phyloP scores from a whole-genome alignment of 2,113 vertebrate genomes.

The Myotis yumanensis region DNA sequence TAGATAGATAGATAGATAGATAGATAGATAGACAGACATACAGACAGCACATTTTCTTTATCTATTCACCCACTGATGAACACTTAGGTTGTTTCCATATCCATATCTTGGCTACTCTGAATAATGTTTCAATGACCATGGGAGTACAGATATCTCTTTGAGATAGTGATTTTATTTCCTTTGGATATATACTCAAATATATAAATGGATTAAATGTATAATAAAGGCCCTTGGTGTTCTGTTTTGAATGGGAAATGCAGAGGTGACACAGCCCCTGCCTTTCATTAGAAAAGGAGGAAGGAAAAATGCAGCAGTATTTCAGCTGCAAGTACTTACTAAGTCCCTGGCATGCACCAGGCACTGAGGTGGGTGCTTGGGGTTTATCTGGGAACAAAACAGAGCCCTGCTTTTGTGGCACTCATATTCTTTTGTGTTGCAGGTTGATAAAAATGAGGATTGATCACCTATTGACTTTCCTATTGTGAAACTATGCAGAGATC shows the following conservation, averaged over 20 bases:
- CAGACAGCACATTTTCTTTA: neutral
- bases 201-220: neutral
- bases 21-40: too few relatives aligned
- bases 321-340: neutral
- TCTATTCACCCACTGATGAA: neutral
- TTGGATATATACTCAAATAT: neutral
- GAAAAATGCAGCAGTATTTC: neutral
- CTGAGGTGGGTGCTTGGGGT: neutral
- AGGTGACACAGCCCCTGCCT: neutral
- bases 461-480: neutral
- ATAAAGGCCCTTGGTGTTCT: neutral
- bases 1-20: neutral
- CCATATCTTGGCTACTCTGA: neutral
- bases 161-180: neutral
- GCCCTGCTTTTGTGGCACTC: neutral
- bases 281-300: neutral
- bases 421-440: neutral
- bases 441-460: neutral
- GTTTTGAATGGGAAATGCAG: neutral
- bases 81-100: neutral
- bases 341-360: neutral
- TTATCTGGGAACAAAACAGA: neutral
- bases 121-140: neutral
- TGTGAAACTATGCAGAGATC: neutral
- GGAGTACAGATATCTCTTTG: neutral